phyloP scores from a whole-genome alignment of 2,888 invertebrate genomes.

The Microdon myrmicae region DNA sequence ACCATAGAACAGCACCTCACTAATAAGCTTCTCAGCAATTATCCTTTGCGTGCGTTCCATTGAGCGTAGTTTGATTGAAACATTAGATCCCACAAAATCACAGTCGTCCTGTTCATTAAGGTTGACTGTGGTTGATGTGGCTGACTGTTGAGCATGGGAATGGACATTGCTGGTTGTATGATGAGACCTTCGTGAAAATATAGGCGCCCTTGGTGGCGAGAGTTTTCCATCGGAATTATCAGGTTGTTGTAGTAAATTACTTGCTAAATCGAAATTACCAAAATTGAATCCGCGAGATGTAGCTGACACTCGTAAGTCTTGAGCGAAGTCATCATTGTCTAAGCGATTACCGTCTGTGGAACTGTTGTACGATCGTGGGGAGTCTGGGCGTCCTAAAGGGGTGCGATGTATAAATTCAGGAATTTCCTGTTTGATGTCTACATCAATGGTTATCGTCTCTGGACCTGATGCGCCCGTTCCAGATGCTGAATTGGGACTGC shows the following conservation, averaged over 20 bases:
- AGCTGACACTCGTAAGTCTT: constrained; percentile 61
- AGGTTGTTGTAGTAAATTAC: constrained; percentile 53
- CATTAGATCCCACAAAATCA: constrained; percentile 64
- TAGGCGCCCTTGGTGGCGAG: no score
- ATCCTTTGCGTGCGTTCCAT: constrained; percentile 65
- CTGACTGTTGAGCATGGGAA: constrained; percentile 28
- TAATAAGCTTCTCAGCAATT: constrained; percentile 64
- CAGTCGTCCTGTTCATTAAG: constrained; percentile 58
- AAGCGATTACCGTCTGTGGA: constrained; percentile 62
- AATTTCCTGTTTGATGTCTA: constrained; percentile 63
- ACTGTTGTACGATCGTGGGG: constrained; percentile 62
- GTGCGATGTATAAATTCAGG: constrained; percentile 62
- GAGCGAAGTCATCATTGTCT: constrained; percentile 60
- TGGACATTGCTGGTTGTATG: constrained; percentile 38
- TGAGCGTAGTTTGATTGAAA: constrained; percentile 62
- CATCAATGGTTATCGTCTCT: no score
- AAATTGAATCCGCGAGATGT: constrained; percentile 58
- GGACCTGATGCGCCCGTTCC: constrained; percentile 14
- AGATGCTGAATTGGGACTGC: constrained; percentile 43
- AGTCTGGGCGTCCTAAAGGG: constrained; percentile 59
- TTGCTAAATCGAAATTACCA: constrained; percentile 59
- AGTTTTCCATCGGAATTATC: constrained; percentile 56
- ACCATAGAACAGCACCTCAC: constrained; percentile 64
- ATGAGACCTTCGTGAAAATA: constrained; percentile 51
- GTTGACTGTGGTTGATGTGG: constrained; percentile 11